Evolutionary conservation across 2,888 invertebrate species (phyloP).

Genomic region (Stomorhina lunata): DNA sequence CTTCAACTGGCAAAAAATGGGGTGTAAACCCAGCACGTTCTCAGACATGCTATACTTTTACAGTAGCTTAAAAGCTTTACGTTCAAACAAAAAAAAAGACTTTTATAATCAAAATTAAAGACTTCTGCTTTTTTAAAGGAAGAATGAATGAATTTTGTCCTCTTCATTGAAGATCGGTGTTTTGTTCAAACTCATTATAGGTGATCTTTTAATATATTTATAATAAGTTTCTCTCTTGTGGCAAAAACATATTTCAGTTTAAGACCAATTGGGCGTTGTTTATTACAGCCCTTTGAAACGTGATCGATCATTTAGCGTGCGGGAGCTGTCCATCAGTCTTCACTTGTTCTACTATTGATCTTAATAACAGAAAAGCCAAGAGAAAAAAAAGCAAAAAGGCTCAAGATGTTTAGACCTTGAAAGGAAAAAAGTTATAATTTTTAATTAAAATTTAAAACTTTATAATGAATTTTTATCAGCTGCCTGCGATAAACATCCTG

Average conservation of each 20-base stretch:
- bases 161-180: background rate
- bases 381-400: background rate
- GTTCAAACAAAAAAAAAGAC: background rate
- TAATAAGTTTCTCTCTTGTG: constrained; percentile 59
- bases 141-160: background rate
- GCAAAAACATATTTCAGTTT: constrained; percentile 37
- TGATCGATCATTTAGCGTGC: constrained; percentile 70
- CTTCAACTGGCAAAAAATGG: background rate
- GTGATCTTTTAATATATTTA: constrained; percentile 69
- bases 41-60: constrained; percentile 34
- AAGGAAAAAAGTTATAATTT: constrained; percentile 66
- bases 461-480: constrained; percentile 79
- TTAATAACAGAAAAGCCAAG: background rate
- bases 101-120: constrained; percentile 53
- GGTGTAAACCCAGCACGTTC: constrained; percentile 51
- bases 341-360: constrained; percentile 51
- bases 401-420: constrained; percentile 61
- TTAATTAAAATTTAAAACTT: constrained; percentile 78
- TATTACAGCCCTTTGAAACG: constrained; percentile 67
- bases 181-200: constrained; percentile 67
- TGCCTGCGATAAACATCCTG: constrained; percentile 67
- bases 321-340: constrained; percentile 70
- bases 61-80: constrained; percentile 40
- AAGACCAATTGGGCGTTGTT: constrained; percentile 65
- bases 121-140: background rate